Conservation (phyloP, 2,113 vertebrate species). For the Seriola rivoliana region DNA sequence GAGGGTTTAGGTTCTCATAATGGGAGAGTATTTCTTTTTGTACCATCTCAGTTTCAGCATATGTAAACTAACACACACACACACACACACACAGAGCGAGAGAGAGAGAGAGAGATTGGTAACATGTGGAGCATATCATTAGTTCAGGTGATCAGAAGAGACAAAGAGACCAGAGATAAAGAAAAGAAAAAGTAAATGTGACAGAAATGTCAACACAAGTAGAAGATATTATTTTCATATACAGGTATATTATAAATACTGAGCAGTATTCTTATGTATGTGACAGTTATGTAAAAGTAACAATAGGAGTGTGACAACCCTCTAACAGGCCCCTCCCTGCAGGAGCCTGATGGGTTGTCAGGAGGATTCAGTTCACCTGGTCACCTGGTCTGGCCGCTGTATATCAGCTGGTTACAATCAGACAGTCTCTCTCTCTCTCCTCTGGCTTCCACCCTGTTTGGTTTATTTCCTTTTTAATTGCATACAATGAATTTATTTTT, state of each 20-base stretch:
- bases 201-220: neutral
- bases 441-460: too few relatives aligned
- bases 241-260: neutral
- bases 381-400: too few relatives aligned
- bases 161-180: neutral
- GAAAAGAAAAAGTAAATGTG: neutral
- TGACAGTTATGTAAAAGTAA: neutral
- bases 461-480: too few relatives aligned
- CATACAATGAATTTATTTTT: too few relatives aligned
- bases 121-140: constrained; percentile 37
- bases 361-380: too few relatives aligned
- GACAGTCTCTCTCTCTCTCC: too few relatives aligned
- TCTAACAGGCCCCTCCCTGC: too few relatives aligned
- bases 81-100: constrained; percentile 2
- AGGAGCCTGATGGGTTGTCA: too few relatives aligned
- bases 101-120: neutral
- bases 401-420: too few relatives aligned
- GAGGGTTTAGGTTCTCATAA: constrained; percentile 50
- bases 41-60: constrained; percentile 41
- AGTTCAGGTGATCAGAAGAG: neutral
- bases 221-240: neutral
- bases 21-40: constrained; percentile 42
- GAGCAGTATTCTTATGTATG: neutral
- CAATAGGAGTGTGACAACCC: neutral
- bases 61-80: constrained; percentile 37